Conservation (phyloP, 2,888 invertebrate genomes). For the Charanyca ferruginea region DNA sequence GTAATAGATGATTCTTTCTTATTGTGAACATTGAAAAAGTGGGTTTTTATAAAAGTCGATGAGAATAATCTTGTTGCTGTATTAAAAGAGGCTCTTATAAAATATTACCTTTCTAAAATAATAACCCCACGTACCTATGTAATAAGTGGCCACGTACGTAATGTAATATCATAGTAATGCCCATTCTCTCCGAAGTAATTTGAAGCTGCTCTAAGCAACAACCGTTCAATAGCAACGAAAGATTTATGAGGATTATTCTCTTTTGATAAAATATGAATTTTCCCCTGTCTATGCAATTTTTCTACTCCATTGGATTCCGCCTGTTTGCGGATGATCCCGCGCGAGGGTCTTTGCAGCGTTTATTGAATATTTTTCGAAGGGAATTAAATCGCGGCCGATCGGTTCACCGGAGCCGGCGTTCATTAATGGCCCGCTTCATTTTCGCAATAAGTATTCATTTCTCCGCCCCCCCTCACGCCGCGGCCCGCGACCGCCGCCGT, state of each 20-base stretch:
- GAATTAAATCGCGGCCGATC: conserved; percentile 85
- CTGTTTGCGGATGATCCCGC: conserved; percentile 77
- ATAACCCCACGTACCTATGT: conserved; percentile 11
- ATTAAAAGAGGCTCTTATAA: conserved; percentile 36
- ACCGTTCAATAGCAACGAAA: conserved; percentile 55
- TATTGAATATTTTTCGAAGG: conserved; percentile 88
- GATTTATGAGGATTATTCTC: conserved; percentile 65
- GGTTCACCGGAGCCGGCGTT: conserved; percentile 80
- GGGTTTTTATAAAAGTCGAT: conserved; percentile 75
- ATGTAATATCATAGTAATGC: conserved; percentile 19
- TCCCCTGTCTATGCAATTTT: conserved; percentile 75
- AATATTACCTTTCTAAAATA: conserved; percentile 25
- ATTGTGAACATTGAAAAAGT: conserved; percentile 76
- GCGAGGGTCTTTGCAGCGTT: conserved; percentile 77
- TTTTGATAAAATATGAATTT: conserved; percentile 65
- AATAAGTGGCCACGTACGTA: conserved; percentile 15
- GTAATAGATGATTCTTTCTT: conserved; percentile 79
- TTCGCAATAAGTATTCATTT: conserved; percentile 90
- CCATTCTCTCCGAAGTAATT: conserved; percentile 42
- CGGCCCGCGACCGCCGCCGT: conserved; percentile 60
- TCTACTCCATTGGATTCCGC: conserved; percentile 74
- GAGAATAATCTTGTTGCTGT: conserved; percentile 68
- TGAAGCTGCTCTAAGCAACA: conserved; percentile 48
- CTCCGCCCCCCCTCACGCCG: conserved; percentile 70
- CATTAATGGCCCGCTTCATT: conserved; percentile 87